Evolutionary conservation across 2,113 vertebrate genomes (phyloP), one percentile per base, ranked within the genome.

Genomic region (Tenebrosternarchus preto): DNA sequence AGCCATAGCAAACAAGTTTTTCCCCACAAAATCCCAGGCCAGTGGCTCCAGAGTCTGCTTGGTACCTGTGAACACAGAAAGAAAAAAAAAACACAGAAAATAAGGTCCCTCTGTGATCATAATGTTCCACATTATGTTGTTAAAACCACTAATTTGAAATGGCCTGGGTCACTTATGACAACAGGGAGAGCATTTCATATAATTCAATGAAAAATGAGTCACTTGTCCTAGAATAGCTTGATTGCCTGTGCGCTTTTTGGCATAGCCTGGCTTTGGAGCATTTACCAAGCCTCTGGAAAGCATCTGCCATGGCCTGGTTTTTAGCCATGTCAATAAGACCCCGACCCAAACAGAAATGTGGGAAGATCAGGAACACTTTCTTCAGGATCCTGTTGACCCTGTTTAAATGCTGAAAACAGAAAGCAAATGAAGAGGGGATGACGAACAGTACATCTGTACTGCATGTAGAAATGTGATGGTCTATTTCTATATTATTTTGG

Each of bases 261-360:
- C 25, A 17, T 64, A 22, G 20, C 56, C 31, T 68, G 1, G 5
- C 2, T 31, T 33, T 64, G 17, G 31, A 2, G 2, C 50, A 75
- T 59, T 64, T 53, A 94, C 93, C 93, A 1, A 94, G 88, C 74
- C 92, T 92, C 85, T 92, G 85, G 11, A 93, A 91, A 24, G 91
- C 90, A 0, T 94, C 92, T 1, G 86, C 84, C 90, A 93, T 92
- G 29, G 93, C 93, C 85, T 94, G 94, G 87, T 93, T 94, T 83
- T 94, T 94, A 43, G 93, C 93, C 92, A 94, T 93, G 86, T 94
- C 94, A 8, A 94, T 94, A 79, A 94, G 92, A 36, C 94, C 93
- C 77, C 94, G 89, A 77, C 94, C 94, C 84, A 94, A 83, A 76
- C 93, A 94, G 91, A 94, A 94, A 77, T 94, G 94, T 67, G 94